These are phyloP conservation scores for Scaptomyza montana DNA, from an alignment of 1,140 invertebrate species.

Conservation along the genomic window DNA sequence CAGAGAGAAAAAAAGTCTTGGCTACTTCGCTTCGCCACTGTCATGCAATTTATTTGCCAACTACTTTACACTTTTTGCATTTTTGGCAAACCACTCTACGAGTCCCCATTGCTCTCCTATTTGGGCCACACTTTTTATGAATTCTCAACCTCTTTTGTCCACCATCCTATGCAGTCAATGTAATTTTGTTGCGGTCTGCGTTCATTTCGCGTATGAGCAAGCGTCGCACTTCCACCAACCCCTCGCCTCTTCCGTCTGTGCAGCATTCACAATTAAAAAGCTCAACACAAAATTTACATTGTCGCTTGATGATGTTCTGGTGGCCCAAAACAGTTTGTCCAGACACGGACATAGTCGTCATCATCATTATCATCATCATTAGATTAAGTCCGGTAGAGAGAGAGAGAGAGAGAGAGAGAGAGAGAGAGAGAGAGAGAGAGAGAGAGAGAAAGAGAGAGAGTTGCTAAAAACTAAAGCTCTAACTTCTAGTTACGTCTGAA, in stretches of 20 bases:
- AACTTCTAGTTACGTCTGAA: background rate
- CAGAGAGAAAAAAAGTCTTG: constrained; percentile 34
- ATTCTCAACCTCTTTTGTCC: constrained; percentile 38
- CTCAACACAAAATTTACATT: constrained; percentile 83
- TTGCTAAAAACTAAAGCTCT: background rate
- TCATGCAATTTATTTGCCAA: constrained; percentile 75
- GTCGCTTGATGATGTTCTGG: constrained; percentile 70
- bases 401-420: too few species aligned
- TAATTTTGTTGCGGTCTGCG: constrained; percentile 71
- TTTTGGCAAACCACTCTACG: constrained; percentile 13
- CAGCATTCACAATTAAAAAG: constrained; percentile 81
- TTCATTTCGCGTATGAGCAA: constrained; percentile 78
- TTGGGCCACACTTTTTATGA: constrained; percentile 69
- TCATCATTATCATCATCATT: constrained; percentile 32
- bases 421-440: background rate
- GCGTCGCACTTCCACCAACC: constrained; percentile 20
- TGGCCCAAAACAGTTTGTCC: constrained; percentile 27
- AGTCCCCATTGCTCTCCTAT: constrained; percentile 45
- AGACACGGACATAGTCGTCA: constrained; percentile 47
- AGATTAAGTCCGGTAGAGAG: constrained; percentile 9
- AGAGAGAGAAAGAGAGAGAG: background rate
- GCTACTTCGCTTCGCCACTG: constrained; percentile 58
- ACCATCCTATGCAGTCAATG: constrained; percentile 13
- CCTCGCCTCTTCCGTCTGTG: constrained; percentile 16
- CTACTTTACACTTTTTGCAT: constrained; percentile 68